phyloP scores from a whole-genome alignment of 2,113 vertebrate species.

The Equus quagga region DNA sequence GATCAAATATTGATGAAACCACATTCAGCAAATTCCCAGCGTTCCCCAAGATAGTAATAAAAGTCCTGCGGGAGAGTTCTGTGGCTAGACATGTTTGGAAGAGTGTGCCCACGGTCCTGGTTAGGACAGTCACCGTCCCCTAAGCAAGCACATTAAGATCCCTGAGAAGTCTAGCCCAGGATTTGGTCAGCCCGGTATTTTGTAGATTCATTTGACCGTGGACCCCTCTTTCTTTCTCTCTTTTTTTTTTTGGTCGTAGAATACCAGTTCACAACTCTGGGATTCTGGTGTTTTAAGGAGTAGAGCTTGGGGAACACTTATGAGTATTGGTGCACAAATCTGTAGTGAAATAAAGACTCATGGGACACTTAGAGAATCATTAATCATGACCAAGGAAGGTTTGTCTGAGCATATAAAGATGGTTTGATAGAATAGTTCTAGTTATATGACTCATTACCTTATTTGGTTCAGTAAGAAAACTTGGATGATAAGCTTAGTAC shows the following conservation, averaged over 20 bases:
- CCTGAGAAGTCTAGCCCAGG: too few relatives aligned
- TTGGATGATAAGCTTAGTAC: neutral
- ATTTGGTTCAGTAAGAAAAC: conserved; percentile 18
- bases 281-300: conserved; percentile 20
- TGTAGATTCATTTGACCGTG: neutral
- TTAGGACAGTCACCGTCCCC: neutral
- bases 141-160: neutral
- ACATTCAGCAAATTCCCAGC: neutral
- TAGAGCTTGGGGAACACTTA: neutral
- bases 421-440: neutral
- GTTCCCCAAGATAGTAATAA: neutral
- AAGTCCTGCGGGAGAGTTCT: neutral
- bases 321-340: neutral
- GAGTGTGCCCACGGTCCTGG: neutral
- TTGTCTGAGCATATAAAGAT: neutral
- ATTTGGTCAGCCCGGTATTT: neutral
- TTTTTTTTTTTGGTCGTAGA: neutral
- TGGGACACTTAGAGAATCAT: neutral
- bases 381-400: neutral
- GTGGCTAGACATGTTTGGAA: neutral
- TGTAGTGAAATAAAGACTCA: conserved; percentile 1
- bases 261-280: neutral
- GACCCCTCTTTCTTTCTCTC: neutral
- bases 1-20: neutral
- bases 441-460: neutral